Evolutionary conservation across 2,888 invertebrate species (phyloP), one percentile per base, ranked within the genome.

Genomic region (Rhopalosiphum nymphaeae): DNA sequence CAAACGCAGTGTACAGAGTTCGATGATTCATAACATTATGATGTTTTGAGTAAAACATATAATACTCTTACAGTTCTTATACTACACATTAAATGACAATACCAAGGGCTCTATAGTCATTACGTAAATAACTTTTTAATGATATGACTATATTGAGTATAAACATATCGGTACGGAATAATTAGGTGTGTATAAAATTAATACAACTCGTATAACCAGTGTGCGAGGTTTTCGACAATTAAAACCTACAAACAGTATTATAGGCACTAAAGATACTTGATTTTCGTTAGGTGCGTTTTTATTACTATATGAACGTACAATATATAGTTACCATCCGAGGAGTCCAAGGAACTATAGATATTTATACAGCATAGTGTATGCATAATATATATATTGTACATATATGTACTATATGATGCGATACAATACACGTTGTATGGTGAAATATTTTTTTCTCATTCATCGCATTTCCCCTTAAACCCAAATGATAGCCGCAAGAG

Each of bases 401-500:
- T 25, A 7, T 57, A 57, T 26, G 57, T 26, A 56, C 56, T 25
- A 57, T 57, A 1, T 57, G 29, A 29, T 29, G 13, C 61, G 16
- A 21, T 36, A 21, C 36, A 67, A 67, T 67, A 67, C n/a, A 36
- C 36, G 67, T 67, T 21, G 36, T 16, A 67, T 67, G 67, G 16
- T 36, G 67, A 11, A 90, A 67, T 56, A 89, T 16, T 90, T 67
- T 61, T 67, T 67, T 90, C 61, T 29, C 25, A n/a, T 67, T 90
- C 44, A 44, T 46, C 25, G 46, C 57, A n/a, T 67, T 49, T 90
- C 36, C 16, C 29, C 25, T 11, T 36, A 49, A 67, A n/a, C 49
- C 5, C 36, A 49, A 49, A 90, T 46, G 10, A 67, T 90, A 90
- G 46, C 13, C 10, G 7, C 25, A 29, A 61, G 49, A 36, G n/a